Conservation (phyloP, 1,140 invertebrate species). For the Drosophila ficusphila region DNA sequence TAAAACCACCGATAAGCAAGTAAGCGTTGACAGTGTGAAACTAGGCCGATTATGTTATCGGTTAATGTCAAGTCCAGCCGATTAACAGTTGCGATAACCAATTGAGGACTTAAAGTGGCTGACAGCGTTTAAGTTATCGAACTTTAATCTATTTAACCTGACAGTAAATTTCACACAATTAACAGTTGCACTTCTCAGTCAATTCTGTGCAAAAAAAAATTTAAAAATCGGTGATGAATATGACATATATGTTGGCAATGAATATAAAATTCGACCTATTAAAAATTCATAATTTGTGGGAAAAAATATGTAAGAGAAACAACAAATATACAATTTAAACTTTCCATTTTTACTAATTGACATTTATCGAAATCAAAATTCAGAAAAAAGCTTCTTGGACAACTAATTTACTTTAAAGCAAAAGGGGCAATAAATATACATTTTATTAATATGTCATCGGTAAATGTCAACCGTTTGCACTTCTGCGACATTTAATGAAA, state of each 20-base stretch:
- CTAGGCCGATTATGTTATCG: slow-evolving; percentile 5
- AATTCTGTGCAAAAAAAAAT: too few species aligned
- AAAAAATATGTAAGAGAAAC: too few species aligned
- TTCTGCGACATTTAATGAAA: neutral
- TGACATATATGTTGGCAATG: too few species aligned
- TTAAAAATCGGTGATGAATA: too few species aligned
- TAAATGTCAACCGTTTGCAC: neutral
- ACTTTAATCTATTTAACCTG: neutral
- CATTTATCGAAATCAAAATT: too few species aligned
- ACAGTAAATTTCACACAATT: neutral
- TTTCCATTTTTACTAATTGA: too few species aligned
- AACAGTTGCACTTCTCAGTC: too few species aligned
- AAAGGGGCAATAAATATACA: neutral
- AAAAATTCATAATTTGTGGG: too few species aligned
- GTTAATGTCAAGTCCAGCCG: slow-evolving; percentile 10
- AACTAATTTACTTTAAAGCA: neutral
- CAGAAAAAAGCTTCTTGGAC: too few species aligned
- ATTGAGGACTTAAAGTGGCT: neutral
- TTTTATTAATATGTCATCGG: neutral
- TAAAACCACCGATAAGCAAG: slow-evolving; percentile 16
- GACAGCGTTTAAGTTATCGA: neutral
- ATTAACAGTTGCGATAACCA: neutral
- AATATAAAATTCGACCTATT: too few species aligned
- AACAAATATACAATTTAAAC: too few species aligned
- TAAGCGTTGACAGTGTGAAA: neutral